A percentile compares a stretch with the other conserved stretches of the same genome.
These are phyloP conservation scores for Brenthis ino DNA, from an alignment of 2,888 invertebrate genomes.

Conservation along the genomic window DNA sequence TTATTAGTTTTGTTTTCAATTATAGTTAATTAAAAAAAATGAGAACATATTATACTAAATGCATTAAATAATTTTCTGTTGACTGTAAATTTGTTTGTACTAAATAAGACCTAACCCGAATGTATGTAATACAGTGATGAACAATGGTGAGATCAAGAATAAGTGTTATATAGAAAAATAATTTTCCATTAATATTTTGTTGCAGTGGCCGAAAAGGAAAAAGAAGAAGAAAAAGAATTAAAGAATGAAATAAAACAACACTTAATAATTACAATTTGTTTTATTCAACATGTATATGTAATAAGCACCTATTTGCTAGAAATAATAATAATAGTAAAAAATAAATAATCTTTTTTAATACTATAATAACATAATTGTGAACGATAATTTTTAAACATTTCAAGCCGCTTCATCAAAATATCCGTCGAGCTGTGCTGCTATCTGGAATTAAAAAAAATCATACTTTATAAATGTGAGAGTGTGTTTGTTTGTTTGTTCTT, in stretches of 20 bases:
- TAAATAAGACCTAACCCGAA: too few species aligned
- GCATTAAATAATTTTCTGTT: too few species aligned
- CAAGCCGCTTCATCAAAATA: slow-evolving; percentile 96
- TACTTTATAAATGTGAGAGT: too few species aligned
- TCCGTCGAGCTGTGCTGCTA: slow-evolving; percentile 91
- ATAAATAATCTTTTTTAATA: too few species aligned
- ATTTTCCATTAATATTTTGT: slow-evolving; percentile 50
- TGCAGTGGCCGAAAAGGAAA: slow-evolving; percentile 69
- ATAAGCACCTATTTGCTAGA: slow-evolving; percentile 33
- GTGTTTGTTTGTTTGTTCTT: too few species aligned
- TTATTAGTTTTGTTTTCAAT: too few species aligned
- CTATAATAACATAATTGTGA: too few species aligned
- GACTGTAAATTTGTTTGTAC: too few species aligned
- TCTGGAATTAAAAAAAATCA: slow-evolving; percentile 57
- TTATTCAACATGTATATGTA: slow-evolving; percentile 24
- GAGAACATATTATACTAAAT: too few species aligned
- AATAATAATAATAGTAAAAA: too few species aligned
- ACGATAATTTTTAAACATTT: background rate
- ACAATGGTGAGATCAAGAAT: background rate
- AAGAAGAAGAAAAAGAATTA: slow-evolving; percentile 47
- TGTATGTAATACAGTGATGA: too few species aligned
- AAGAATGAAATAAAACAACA: slow-evolving; percentile 12
- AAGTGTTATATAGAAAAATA: background rate
- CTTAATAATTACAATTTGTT: slow-evolving; percentile 16
- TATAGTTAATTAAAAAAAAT: too few species aligned